A percentile compares a stretch with the other conserved stretches of the same genome.
Evolutionary conservation across 2,797 vertebrate species (phyloP).

Genomic region (Allobates femoralis): DNA sequence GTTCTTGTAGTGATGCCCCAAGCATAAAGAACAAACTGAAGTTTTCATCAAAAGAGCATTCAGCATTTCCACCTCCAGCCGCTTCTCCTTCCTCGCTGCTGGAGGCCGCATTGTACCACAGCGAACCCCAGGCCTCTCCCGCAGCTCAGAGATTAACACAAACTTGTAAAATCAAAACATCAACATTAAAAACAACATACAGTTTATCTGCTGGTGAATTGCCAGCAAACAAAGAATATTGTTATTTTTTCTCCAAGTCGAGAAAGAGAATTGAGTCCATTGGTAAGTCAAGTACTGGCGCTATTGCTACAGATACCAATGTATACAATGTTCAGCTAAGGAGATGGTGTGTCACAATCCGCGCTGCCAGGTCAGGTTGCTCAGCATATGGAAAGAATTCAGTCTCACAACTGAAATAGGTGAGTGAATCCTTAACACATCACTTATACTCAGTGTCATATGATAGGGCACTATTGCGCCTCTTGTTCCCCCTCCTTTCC

Average conservation of each 20-base stretch:
- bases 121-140: constrained; percentile 22
- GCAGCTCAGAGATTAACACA: constrained; percentile 41
- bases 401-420: too few species aligned
- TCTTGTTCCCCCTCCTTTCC: too few species aligned
- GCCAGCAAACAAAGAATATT: constrained; percentile 6
- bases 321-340: too few species aligned
- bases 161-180: constrained; percentile 44
- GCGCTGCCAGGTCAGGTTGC: too few species aligned
- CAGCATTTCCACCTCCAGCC: constrained; percentile 36
- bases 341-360: too few species aligned
- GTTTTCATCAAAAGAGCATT: constrained; percentile 55
- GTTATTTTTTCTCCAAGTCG: neutral
- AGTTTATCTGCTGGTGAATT: constrained; percentile 32
- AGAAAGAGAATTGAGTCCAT: neutral
- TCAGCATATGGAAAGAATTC: too few species aligned
- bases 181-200: constrained; percentile 46
- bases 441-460: too few species aligned
- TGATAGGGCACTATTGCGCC: too few species aligned
- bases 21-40: constrained; percentile 13
- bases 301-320: neutral
- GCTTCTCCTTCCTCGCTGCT: neutral
- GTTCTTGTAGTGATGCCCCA: constrained; percentile 35
- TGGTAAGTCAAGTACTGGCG: neutral
- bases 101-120: constrained; percentile 1
- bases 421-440: too few species aligned